These are phyloP conservation scores for Epinotia demarniana DNA, from an alignment of 2,888 invertebrate genomes.

Conservation along the genomic window DNA sequence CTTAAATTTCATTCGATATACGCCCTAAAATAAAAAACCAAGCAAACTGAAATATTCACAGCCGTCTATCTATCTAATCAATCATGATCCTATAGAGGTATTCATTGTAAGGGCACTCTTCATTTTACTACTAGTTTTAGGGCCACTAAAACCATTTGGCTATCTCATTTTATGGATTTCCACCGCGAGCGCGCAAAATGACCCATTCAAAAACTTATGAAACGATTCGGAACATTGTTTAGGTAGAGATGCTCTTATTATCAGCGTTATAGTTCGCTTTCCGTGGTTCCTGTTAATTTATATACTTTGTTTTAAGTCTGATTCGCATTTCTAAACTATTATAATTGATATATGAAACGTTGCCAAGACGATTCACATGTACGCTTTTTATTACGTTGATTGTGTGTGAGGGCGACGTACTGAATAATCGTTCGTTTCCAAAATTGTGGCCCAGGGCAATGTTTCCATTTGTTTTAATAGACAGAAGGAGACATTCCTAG, in stretches of 20 bases:
- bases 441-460: not conserved
- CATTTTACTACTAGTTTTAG: conserved; percentile 78
- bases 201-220: conserved; percentile 68
- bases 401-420: not conserved
- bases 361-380: no score
- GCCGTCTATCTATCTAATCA: conserved; percentile 59
- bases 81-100: conserved; percentile 77
- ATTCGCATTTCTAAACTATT: no score
- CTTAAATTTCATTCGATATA: not conserved
- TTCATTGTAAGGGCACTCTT: conserved; percentile 73
- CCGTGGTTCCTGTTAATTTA: conserved; percentile 12
- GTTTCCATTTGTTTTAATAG: not conserved
- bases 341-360: no score
- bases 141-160: conserved; percentile 77
- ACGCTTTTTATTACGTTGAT: no score
- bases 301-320: not conserved
- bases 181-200: conserved; percentile 61
- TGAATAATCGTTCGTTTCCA: not conserved
- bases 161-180: conserved; percentile 76
- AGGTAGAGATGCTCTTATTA: conserved; percentile 24
- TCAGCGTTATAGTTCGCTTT: conserved; percentile 11
- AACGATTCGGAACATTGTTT: conserved; percentile 58
- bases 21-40: not conserved
- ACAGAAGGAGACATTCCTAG: not conserved
- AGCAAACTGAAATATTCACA: conserved; percentile 56